phyloP scores from a whole-genome alignment of 2,113 vertebrate species.

The Pomatorhinus ruficollis region DNA sequence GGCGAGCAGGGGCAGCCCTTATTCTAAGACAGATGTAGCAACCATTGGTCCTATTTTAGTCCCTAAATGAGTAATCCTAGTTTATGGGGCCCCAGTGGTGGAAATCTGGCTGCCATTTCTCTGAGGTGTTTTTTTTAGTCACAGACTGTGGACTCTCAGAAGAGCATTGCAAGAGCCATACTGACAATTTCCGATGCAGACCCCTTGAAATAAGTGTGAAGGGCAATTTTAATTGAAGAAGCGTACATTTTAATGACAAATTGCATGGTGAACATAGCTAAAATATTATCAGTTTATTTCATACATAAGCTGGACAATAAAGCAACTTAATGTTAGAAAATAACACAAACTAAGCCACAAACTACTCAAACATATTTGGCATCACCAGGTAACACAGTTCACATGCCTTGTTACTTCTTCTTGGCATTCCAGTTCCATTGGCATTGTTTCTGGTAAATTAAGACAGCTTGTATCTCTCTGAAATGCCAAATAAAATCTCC shows the following conservation, averaged over 20 bases:
- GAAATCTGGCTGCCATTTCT: background rate
- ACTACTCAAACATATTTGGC: background rate
- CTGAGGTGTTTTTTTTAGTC: background rate
- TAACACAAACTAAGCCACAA: background rate
- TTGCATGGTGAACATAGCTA: background rate
- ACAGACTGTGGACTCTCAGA: background rate
- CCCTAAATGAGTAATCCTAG: constrained; percentile 47
- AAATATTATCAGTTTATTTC: background rate
- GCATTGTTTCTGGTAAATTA: constrained; percentile 36
- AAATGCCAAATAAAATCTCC: background rate
- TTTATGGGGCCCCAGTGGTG: background rate
- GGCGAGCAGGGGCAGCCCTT: fast-evolving
- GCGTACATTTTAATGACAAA: background rate
- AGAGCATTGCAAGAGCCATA: fast-evolving
- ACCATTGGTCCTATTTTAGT: constrained; percentile 47
- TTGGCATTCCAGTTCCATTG: background rate
- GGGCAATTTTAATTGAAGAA: background rate
- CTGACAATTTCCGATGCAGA: background rate
- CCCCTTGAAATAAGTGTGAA: background rate
- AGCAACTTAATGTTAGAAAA: background rate
- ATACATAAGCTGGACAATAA: background rate
- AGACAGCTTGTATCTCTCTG: background rate
- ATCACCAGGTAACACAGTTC: background rate
- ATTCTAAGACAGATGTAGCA: constrained; percentile 52
- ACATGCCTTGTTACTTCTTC: background rate